These are phyloP conservation scores for Rhaphigaster nebulosa DNA, from an alignment of 2,888 invertebrate species.

Conservation along the genomic window DNA sequence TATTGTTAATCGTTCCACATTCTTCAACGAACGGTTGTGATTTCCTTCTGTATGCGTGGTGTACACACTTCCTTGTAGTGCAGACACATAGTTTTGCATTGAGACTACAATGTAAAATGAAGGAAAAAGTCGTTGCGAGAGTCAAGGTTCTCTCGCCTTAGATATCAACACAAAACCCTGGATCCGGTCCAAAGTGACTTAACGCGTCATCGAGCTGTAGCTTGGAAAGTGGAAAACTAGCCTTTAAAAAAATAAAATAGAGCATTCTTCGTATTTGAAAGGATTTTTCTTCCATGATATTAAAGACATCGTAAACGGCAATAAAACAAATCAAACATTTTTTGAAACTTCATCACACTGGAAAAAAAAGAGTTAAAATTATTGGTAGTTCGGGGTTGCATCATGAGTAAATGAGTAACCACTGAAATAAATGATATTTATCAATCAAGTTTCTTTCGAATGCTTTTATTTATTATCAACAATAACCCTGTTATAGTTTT, in stretches of 20 bases:
- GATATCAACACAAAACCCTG: slow-evolving; percentile 33
- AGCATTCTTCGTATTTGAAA: neutral
- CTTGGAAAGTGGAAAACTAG: neutral
- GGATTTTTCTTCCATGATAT: neutral
- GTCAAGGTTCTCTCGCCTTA: neutral
- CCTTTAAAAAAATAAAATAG: neutral
- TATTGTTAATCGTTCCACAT: neutral
- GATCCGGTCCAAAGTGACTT: neutral
- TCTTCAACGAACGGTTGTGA: neutral
- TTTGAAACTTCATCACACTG: neutral
- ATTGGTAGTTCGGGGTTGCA: neutral
- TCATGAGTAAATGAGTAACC: too few species aligned
- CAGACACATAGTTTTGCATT: neutral
- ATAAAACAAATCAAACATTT: too few species aligned
- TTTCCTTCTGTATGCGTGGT: neutral
- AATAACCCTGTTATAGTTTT: too few species aligned
- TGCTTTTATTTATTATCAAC: neutral
- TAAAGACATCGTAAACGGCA: neutral
- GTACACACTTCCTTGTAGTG: neutral
- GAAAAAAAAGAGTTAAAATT: too few species aligned
- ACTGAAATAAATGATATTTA: too few species aligned
- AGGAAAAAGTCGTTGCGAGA: neutral
- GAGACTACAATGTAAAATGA: neutral
- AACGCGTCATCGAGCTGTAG: neutral
- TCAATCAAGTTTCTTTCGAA: neutral